Conservation (phyloP, 2,888 invertebrate species). For the Lysandra coridon region DNA sequence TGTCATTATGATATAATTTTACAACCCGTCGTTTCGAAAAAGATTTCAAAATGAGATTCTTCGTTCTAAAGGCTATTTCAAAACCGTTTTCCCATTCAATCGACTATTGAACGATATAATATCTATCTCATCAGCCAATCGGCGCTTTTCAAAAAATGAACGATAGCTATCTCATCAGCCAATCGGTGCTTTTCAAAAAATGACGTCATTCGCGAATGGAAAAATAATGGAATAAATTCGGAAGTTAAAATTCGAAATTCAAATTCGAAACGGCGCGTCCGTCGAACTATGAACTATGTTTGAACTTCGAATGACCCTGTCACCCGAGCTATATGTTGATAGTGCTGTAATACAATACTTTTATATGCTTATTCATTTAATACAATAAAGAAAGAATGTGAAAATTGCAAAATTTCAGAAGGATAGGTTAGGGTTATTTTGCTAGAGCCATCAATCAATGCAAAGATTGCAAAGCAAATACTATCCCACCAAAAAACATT, state of each 20-base stretch:
- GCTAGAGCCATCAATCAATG: no score
- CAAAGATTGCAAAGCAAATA: no score
- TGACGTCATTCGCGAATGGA: constrained; percentile 36
- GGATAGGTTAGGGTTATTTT: neutral
- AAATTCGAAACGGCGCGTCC: constrained; percentile 52
- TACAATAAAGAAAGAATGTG: neutral
- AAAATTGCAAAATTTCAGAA: neutral
- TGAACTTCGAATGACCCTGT: constrained; percentile 45
- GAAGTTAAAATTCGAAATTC: constrained; percentile 54
- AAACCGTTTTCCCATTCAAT: neutral
- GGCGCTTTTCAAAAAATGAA: constrained; percentile 32
- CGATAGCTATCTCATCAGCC: neutral
- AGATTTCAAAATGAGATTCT: neutral
- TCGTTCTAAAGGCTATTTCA: neutral
- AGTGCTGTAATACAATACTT: constrained; percentile 26
- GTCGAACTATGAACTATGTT: constrained; percentile 50
- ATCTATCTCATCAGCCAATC: neutral
- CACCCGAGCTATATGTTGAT: constrained; percentile 36
- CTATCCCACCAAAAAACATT: no score
- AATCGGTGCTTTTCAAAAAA: constrained; percentile 32
- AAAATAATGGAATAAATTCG: constrained; percentile 43
- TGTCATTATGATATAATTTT: neutral
- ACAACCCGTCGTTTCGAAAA: neutral
- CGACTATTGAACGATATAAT: neutral
- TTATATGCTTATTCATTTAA: constrained; percentile 5